Evolutionary conservation across 2,113 vertebrate genomes (phyloP), one percentile per base, ranked within the genome.

Genomic region (Paramisgurnus dabryanus): DNA sequence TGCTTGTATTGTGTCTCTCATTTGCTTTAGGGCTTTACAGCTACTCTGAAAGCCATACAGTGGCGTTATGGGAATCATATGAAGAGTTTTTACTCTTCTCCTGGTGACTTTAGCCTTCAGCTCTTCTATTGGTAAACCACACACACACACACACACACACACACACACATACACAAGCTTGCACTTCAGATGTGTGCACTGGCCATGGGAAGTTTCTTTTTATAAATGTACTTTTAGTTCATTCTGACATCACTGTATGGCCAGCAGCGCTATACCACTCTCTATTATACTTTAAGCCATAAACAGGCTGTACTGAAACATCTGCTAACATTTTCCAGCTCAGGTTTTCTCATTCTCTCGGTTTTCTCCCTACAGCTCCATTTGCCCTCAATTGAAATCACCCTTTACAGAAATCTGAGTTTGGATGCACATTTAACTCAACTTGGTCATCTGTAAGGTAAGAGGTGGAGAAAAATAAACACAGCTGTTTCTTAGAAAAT

Each of bases 161-260:
- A 40, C 57, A 49, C 22, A 70, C 15, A 69, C 66, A 67, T 22
- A 67, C 75, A 67, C 63, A 67, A 8, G 22, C 47, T 53, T 49
- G 57, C 67, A 39, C 27, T 63, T 70, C 45, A 81, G 17, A 40
- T 67, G 39, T 45, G 39, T 22, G 13, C 18, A 22, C 11, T 6
- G 5, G 43, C 68, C 4, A 17, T 67, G 63, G 76, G 69, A 76
- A 45, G 43, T 27, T 53, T 69, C 27, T 60, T 50, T 75, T 68
- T 64, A n/a, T 60, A 61, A 83, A 67, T 74, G 69, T 79, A 74
- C 69, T 75, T 79, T 75, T 68, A 74, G 69, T 64, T 34, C 45
- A 53, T 53, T 53, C 69, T 82, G 76, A 66, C 64, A 78, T 82
- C 27, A 72, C 57, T 63, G 60, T 55, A 4, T 66, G 15, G 64